phyloP scores from a whole-genome alignment of 2,888 invertebrate species.

The Tiliacea citrago region DNA sequence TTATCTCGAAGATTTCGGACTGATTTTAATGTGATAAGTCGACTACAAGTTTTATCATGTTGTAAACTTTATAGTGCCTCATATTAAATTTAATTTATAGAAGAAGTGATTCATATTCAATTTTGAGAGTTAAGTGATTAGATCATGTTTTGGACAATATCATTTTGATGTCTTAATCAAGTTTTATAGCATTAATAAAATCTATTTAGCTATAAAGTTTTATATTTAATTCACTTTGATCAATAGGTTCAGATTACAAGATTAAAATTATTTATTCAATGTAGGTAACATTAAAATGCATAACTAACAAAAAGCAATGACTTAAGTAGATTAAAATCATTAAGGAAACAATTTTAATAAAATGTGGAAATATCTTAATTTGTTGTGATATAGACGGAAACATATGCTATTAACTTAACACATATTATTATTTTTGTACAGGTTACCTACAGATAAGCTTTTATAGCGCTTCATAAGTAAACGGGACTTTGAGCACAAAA shows the following conservation, averaged over 20 bases:
- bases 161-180: slow-evolving; percentile 59
- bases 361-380: slow-evolving; percentile 1
- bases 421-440: background rate
- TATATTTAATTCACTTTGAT: slow-evolving; percentile 34
- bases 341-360: slow-evolving; percentile 10
- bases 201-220: slow-evolving; percentile 39
- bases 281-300: background rate
- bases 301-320: slow-evolving; percentile 18
- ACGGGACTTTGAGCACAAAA: background rate
- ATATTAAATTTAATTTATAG: slow-evolving; percentile 40
- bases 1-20: slow-evolving; percentile 15
- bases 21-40: slow-evolving; percentile 26
- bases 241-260: slow-evolving; percentile 14
- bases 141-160: slow-evolving; percentile 39
- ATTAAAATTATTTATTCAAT: slow-evolving; percentile 10
- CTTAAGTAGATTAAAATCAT: slow-evolving; percentile 11
- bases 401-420: too few species aligned
- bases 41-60: slow-evolving; percentile 31
- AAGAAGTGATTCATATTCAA: slow-evolving; percentile 46
- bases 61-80: slow-evolving; percentile 40
- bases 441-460: background rate
- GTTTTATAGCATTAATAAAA: slow-evolving; percentile 47
- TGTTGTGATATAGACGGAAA: background rate
- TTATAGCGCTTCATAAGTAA: background rate
- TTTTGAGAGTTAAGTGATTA: slow-evolving; percentile 43